These are phyloP conservation scores for Poecile atricapillus DNA, from an alignment of 2,113 vertebrate genomes.

Conservation along the genomic window DNA sequence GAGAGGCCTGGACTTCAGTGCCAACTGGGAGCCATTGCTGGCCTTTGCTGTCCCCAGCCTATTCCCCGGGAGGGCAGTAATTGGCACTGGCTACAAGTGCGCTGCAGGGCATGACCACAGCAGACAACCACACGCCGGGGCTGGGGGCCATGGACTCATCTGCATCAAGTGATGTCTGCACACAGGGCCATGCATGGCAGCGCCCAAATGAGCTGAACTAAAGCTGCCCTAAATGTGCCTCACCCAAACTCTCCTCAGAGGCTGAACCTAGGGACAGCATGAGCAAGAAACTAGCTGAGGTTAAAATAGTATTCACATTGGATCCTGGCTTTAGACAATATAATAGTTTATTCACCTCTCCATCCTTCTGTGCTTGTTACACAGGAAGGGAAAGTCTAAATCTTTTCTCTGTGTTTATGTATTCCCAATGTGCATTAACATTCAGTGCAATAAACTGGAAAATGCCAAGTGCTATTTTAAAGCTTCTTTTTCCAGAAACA, in stretches of 20 bases:
- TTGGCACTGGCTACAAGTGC: not conserved
- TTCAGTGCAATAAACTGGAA: conserved; percentile 49
- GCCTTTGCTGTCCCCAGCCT: not conserved
- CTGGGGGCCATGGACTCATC: not conserved
- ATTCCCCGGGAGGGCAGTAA: fast-evolving
- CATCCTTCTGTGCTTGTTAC: conserved; percentile 16
- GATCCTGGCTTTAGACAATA: not conserved
- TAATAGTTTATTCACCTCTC: not conserved
- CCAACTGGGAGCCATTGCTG: fast-evolving
- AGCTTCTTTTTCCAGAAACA: conserved; percentile 16
- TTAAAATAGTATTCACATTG: not conserved
- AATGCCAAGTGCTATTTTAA: conserved; percentile 55
- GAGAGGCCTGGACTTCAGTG: not conserved
- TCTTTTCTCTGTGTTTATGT: conserved; percentile 45
- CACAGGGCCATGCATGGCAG: fast-evolving
- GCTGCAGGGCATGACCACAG: fast-evolving
- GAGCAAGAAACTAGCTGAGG: not conserved
- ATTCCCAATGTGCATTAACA: conserved; percentile 55
- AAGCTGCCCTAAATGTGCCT: not conserved
- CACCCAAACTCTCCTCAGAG: not conserved
- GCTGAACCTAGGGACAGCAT: not conserved
- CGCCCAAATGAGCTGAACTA: not conserved
- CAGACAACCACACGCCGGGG: fast-evolving
- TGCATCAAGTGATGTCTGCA: not conserved
- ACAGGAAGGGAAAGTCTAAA: conserved; percentile 36